Evolutionary conservation across 2,888 invertebrate species (phyloP).

Genomic region (Drosophila melanosoma): DNA sequence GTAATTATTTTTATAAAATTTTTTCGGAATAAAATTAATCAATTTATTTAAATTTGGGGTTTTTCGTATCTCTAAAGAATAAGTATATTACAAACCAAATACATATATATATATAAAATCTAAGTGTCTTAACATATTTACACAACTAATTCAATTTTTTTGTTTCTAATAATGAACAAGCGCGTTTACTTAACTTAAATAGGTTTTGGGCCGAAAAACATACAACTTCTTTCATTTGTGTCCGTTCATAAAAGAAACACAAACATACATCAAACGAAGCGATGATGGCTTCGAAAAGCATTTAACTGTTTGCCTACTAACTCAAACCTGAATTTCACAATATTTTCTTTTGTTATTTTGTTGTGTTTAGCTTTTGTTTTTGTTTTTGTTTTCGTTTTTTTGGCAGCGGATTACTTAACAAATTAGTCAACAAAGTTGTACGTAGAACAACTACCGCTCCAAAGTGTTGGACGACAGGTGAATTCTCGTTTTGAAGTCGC

Average conservation of each 20-base stretch:
- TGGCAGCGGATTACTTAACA: slow-evolving; percentile 74
- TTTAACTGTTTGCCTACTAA: slow-evolving; percentile 66
- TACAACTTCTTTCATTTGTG: slow-evolving; percentile 68
- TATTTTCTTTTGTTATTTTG: slow-evolving; percentile 44
- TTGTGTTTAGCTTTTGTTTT: slow-evolving; percentile 25
- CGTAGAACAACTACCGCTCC: slow-evolving; percentile 62
- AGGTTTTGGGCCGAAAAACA: slow-evolving; percentile 63
- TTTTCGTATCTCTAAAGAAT: slow-evolving; percentile 47
- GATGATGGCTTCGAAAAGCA: slow-evolving; percentile 76
- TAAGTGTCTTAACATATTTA: slow-evolving; percentile 72
- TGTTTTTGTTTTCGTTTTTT: slow-evolving; percentile 45
- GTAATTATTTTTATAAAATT: slow-evolving; percentile 8
- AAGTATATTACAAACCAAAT: slow-evolving; percentile 71
- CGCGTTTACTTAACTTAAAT: slow-evolving; percentile 70
- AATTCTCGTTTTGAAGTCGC: slow-evolving; percentile 19
- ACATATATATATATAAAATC: slow-evolving; percentile 56
- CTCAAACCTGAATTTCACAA: slow-evolving; percentile 51
- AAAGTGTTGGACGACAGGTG: slow-evolving; percentile 15
- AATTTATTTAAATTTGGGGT: slow-evolving; percentile 62
- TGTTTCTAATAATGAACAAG: slow-evolving; percentile 24
- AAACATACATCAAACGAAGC: slow-evolving; percentile 72
- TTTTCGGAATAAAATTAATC: slow-evolving; percentile 50
- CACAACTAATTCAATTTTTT: slow-evolving; percentile 68
- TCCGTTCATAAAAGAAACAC: slow-evolving; percentile 40
- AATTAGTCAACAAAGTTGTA: slow-evolving; percentile 80